Evolutionary conservation across 2,797 vertebrate species (phyloP), one percentile per base, ranked within the genome.

Genomic region (Tachyglossus aculeatus): DNA sequence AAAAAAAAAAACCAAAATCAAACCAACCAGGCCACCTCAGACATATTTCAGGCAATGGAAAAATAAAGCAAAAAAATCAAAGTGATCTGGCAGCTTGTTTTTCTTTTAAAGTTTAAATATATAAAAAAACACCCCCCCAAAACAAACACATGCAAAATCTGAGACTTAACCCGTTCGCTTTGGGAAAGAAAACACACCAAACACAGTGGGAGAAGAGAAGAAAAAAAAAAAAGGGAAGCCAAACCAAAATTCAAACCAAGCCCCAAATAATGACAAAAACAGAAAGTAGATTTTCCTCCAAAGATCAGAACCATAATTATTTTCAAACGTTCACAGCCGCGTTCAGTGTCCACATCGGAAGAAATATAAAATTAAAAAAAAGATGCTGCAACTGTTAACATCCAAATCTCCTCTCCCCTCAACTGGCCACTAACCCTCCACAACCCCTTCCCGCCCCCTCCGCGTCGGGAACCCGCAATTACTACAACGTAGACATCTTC

Each of bases 191-290:
- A 78, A 71, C 72, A 47, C 44, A 74, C 53, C 77, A 74, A 82
- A 77, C 74, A 51, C 61, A 59, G 19, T 47, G 24, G 38, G 62
- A 67, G 27, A 21, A 25, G 32, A 24, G 41, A 39, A 33, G 43
- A 58, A 47, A 66, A 37, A n/a, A 62, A 43, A 71, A 71, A 84
- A 89, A 68, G 60, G 84, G 56, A 81, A 88, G 40, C 80, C 84
- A 83, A 74, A 54, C 72, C 74, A 64, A 84, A 63, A 83, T 51
- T n/a, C n/a, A n/a, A 81, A 88, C 41, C 80, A 85, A 83, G 74
- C 56, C 72, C 74, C 64, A 84, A 63, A 83, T 53, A 83, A 84
- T 87, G 86, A 89, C 84, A 90, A 92, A 93, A 93, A 92, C 87
- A 92, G 87, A 88, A 50, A 36, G 77, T 86, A 80, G 82, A 86